These are phyloP conservation scores for Amphibalanus amphitrite DNA, from an alignment of 1,140 invertebrate genomes.

Conservation along the genomic window DNA sequence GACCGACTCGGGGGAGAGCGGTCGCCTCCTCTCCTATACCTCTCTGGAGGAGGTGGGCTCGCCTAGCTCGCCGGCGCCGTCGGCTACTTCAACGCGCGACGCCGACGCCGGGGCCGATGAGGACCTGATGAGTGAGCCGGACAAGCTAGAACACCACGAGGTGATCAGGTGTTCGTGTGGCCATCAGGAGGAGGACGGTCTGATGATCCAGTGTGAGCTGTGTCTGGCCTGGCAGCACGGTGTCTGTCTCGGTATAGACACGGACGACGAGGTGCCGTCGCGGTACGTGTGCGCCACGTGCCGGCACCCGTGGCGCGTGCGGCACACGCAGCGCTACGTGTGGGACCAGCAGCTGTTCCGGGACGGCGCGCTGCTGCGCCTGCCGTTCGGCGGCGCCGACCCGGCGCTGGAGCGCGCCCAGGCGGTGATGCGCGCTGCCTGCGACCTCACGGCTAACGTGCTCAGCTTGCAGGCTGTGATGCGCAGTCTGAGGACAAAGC, in stretches of 20 bases:
- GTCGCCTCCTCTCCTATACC: background rate
- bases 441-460: conserved; percentile 50
- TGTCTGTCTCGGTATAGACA: conserved; percentile 61
- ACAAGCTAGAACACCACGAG: conserved; percentile 30
- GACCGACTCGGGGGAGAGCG: background rate
- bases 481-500: conserved; percentile 50
- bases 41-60: background rate
- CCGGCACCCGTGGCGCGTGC: conserved; percentile 49
- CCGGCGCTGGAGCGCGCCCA: conserved; percentile 28
- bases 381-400: conserved; percentile 20
- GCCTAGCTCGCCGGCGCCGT: background rate
- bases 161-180: conserved; percentile 75
- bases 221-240: conserved; percentile 91
- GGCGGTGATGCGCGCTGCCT: conserved; percentile 39
- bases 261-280: conserved; percentile 62
- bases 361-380: conserved; percentile 50
- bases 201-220: conserved; percentile 87
- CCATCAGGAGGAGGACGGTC: conserved; percentile 67
- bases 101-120: background rate
- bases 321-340: conserved; percentile 48
- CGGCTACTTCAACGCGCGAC: background rate
- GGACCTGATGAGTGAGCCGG: background rate
- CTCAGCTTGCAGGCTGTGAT: conserved; percentile 45
- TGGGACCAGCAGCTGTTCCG: conserved; percentile 77
- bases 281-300: conserved; percentile 81